These are phyloP conservation scores for Acanthosepion esculentum DNA, from an alignment of 2,888 invertebrate species.

Conservation along the genomic window DNA sequence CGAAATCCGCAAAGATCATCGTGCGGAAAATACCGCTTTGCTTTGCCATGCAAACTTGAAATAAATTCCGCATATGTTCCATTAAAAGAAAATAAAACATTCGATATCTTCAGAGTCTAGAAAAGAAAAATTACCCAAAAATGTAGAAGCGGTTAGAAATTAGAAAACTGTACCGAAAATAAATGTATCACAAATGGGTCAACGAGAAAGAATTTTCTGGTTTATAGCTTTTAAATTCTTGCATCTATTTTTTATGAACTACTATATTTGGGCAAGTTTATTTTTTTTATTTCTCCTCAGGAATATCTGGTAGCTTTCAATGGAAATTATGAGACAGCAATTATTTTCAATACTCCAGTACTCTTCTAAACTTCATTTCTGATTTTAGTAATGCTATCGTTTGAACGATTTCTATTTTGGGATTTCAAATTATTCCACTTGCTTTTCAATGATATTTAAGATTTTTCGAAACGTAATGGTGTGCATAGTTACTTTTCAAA, in stretches of 20 bases:
- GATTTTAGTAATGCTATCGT: too few relatives aligned
- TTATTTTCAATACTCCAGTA: too few relatives aligned
- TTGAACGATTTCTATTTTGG: too few relatives aligned
- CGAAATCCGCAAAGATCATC: neutral
- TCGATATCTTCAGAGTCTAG: neutral
- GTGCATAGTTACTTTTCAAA: too few relatives aligned
- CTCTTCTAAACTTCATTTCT: too few relatives aligned
- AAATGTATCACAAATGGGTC: neutral
- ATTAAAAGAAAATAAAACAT: neutral
- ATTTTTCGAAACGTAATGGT: too few relatives aligned
- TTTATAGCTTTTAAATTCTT: constrained; percentile 5
- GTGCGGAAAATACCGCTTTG: neutral
- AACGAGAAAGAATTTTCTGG: neutral
- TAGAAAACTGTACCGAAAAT: neutral
- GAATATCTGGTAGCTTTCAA: neutral
- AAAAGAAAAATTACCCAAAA: neutral
- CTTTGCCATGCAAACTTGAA: neutral
- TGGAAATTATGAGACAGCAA: neutral
- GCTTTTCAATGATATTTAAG: too few relatives aligned
- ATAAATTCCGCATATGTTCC: constrained; percentile 9
- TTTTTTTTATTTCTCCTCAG: neutral
- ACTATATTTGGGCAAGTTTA: neutral
- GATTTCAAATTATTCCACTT: too few relatives aligned
- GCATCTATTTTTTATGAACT: neutral
- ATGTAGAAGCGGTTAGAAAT: neutral